These are phyloP conservation scores for Rosalia funebris DNA, from an alignment of 2,888 invertebrate genomes.

Conservation along the genomic window DNA sequence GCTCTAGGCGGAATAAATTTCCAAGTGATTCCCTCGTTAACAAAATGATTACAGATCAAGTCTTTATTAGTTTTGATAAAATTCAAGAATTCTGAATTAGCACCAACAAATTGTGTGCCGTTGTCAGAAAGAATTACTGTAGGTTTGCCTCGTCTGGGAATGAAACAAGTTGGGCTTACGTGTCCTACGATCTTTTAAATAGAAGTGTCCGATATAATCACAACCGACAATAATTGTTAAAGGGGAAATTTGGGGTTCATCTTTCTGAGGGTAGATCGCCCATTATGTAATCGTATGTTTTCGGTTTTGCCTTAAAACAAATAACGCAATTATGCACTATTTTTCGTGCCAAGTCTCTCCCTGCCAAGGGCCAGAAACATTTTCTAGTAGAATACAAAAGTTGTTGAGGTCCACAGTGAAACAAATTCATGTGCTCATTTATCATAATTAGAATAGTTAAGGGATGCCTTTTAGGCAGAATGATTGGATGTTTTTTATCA, in stretches of 20 bases:
- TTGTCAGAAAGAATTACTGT: conserved; percentile 27
- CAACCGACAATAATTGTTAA: conserved; percentile 42
- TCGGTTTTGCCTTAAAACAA: conserved; percentile 42
- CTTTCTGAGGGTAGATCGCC: conserved; percentile 45
- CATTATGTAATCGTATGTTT: conserved; percentile 39
- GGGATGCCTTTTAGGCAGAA: conserved; percentile 21
- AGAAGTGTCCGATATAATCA: conserved; percentile 49
- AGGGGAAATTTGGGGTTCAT: conserved; percentile 39
- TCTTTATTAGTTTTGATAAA: conserved; percentile 11
- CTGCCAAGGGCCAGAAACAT: conserved; percentile 46
- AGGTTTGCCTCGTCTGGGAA: conserved; percentile 24
- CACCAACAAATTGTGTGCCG: conserved; percentile 22
- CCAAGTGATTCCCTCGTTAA: conserved; percentile 11
- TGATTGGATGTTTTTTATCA: background rate
- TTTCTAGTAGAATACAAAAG: conserved; percentile 34
- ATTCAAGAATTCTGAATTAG: conserved; percentile 9
- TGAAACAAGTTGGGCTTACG: conserved; percentile 29
- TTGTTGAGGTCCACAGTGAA: conserved; percentile 34
- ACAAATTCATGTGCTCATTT: conserved; percentile 30
- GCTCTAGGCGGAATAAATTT: conserved; percentile 16
- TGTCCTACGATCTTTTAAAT: conserved; percentile 44
- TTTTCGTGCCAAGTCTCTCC: conserved; percentile 31
- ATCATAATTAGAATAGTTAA: conserved; percentile 34
- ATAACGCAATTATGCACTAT: conserved; percentile 36
- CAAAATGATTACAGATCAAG: background rate